phyloP scores from a whole-genome alignment of 2,797 vertebrate genomes.

The Prunella strophiata region DNA sequence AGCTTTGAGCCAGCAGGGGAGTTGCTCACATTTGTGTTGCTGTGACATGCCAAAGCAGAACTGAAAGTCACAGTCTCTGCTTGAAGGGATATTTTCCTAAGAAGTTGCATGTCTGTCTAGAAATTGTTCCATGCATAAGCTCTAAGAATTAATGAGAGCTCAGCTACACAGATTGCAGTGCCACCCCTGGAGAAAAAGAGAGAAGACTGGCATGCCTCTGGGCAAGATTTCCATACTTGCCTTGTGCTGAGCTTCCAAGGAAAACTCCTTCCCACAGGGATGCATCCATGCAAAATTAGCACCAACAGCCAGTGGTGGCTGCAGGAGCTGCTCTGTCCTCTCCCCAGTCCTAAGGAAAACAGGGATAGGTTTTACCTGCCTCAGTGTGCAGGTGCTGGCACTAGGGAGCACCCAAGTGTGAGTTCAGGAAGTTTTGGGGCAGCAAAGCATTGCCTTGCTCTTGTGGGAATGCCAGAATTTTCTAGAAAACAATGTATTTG shows the following conservation, averaged over 20 bases:
- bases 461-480: background rate
- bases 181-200: background rate
- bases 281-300: background rate
- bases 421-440: background rate
- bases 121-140: background rate
- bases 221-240: background rate
- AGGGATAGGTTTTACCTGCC: background rate
- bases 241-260: background rate
- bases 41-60: background rate
- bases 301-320: rapidly evolving
- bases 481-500: background rate
- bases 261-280: background rate
- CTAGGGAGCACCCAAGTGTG: background rate
- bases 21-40: background rate
- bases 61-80: background rate
- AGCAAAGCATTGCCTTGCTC: background rate
- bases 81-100: background rate
- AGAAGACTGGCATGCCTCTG: background rate
- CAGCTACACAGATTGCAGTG: background rate
- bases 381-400: background rate
- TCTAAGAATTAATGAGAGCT: background rate
- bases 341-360: background rate
- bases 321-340: background rate
- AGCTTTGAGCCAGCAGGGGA: background rate
- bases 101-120: background rate